A percentile compares a stretch with the other conserved stretches of the same genome.
Conservation (phyloP, 2,797 vertebrate genomes). For the Acipenser ruthenus region DNA sequence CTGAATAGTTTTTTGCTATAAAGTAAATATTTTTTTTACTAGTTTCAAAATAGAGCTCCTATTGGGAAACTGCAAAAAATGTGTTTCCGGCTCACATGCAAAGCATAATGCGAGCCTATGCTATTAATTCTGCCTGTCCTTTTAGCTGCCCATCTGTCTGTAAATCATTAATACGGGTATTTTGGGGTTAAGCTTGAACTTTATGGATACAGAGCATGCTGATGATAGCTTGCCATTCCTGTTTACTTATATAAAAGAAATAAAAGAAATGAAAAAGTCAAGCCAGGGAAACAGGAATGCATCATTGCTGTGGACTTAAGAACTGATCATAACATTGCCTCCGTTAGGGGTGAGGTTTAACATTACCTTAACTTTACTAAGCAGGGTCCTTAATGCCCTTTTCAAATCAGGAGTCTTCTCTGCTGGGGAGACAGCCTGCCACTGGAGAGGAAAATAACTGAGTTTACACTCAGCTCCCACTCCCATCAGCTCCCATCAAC, state of each 20-base stretch:
- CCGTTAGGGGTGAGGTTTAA: slow-evolving; percentile 18
- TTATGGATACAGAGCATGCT: slow-evolving; percentile 22
- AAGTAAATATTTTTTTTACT: too few relatives aligned
- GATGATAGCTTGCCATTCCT: slow-evolving; percentile 22
- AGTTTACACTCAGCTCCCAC: slow-evolving; percentile 57
- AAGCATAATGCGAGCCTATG: slow-evolving; percentile 1
- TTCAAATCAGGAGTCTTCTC: slow-evolving; percentile 78
- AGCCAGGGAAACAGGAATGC: neutral
- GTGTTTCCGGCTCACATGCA: slow-evolving; percentile 1
- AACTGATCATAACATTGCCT: neutral
- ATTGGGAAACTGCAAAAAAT: neutral
- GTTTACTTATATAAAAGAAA: neutral
- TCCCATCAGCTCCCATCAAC: neutral
- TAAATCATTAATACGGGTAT: too few relatives aligned
- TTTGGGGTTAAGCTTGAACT: neutral
- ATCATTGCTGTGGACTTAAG: neutral
- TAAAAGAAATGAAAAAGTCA: neutral
- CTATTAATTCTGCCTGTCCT: too few relatives aligned
- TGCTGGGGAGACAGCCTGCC: slow-evolving; percentile 70
- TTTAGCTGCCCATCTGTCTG: too few relatives aligned
- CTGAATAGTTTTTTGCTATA: too few relatives aligned
- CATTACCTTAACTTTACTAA: slow-evolving; percentile 80
- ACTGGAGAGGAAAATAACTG: slow-evolving; percentile 65
- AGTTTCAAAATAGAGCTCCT: too few relatives aligned
- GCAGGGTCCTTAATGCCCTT: slow-evolving; percentile 74